phyloP scores from a whole-genome alignment of 1,140 invertebrate species.

The Acromyrmex charruanus region DNA sequence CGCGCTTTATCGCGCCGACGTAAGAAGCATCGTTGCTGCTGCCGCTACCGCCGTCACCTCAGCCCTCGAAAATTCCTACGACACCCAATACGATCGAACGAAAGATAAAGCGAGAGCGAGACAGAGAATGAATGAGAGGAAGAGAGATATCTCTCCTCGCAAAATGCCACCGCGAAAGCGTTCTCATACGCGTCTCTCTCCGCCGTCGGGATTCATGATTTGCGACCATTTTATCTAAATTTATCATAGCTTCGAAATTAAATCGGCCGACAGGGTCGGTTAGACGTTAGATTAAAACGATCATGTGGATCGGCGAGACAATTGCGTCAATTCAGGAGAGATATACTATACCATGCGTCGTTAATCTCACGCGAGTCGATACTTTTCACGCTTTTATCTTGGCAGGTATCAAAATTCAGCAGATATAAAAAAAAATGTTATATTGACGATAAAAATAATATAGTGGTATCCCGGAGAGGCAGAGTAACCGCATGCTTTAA shows the following conservation, averaged over 20 bases:
- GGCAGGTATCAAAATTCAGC: neutral
- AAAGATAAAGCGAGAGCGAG: slow-evolving; percentile 6
- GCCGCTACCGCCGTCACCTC: slow-evolving; percentile 49
- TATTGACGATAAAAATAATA: slow-evolving; percentile 3
- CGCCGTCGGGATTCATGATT: neutral
- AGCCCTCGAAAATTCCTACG: slow-evolving; percentile 64
- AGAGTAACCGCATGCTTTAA: neutral
- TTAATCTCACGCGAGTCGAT: neutral
- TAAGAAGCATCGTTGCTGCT: slow-evolving; percentile 64
- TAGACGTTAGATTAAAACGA: slow-evolving; percentile 26
- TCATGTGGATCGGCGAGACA: neutral
- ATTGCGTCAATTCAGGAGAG: slow-evolving; percentile 31
- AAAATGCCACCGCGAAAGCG: slow-evolving; percentile 60
- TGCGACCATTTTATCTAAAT: slow-evolving; percentile 54
- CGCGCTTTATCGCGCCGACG: slow-evolving; percentile 72
- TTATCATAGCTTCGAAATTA: slow-evolving; percentile 54
- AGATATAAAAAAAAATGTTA: neutral
- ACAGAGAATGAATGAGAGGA: neutral
- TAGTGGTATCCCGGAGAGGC: too few species aligned
- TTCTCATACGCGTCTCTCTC: slow-evolving; percentile 1
- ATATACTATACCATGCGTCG: neutral
- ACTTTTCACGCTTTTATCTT: neutral
- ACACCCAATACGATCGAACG: slow-evolving; percentile 62
- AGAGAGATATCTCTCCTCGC: slow-evolving; percentile 47
- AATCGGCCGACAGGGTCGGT: slow-evolving; percentile 19